Evolutionary conservation across 2,888 invertebrate species (phyloP), one percentile per base, ranked within the genome.

Genomic region (Minunthozetes semirufus): DNA sequence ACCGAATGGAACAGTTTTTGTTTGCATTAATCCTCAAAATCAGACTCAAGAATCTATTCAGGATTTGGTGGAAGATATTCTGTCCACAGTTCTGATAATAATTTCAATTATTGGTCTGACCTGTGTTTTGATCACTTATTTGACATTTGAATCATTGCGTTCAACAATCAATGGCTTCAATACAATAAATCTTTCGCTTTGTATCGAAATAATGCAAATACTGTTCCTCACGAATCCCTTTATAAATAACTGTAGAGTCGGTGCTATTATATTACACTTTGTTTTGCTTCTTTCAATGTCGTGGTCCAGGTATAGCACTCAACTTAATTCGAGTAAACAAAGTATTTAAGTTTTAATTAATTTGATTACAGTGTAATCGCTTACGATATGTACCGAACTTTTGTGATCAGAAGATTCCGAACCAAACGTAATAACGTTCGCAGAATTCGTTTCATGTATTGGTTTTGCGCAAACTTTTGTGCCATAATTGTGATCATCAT

Each of bases 351-450:
- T n/a, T n/a, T 33, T 33, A 33, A 33, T 33, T 33, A 8, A 33
- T 33, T 33, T 33, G 33, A 83, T 83, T 83, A 82, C 81, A 84
- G 83, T 77, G 81, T 84, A 3, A 83, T 84, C 81, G 81, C 83
- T 9, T 83, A 80, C 76, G 84, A 84, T 76, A 80, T 83, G 5
- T 83, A 80, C 78, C 76, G 80, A 27, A 83, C 83, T 3, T 84
- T 84, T 77, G 82, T 82, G 4, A 79, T 78, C 66, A 72, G 73
- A 22, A 76, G 72, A 22, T 48, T 78, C 15, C 42, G 78, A 19
- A 74, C 75, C n/a, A 75, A 76, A 22, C 77, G 78, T 27, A 76
- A 78, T 15, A 76, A 75, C 19, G 76, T 76, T 22, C 38, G 70
- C 9, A 78, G 77, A 73, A 74, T 76, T 33, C 76, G 80, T 19